Evolutionary conservation across 2,888 invertebrate species (phyloP).

Genomic region (Tenthredo distinguenda): DNA sequence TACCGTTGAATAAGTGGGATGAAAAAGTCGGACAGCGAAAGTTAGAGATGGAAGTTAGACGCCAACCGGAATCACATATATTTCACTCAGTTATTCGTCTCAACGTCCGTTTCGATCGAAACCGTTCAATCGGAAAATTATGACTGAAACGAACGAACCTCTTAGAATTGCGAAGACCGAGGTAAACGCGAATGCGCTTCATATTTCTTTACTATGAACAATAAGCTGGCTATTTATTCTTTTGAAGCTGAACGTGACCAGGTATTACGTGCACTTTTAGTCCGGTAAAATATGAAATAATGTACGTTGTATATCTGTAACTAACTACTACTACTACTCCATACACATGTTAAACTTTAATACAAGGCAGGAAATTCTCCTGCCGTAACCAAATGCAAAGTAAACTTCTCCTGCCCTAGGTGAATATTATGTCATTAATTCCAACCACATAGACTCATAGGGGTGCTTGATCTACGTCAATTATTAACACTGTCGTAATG

Average conservation of each 20-base stretch:
- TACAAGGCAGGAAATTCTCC: slow-evolving; percentile 6
- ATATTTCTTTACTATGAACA: background rate
- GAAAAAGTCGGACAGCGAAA: slow-evolving; percentile 6
- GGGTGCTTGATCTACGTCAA: background rate
- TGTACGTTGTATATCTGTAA: background rate
- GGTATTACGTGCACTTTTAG: background rate
- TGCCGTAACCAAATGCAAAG: slow-evolving; percentile 28
- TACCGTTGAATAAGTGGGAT: slow-evolving; percentile 3
- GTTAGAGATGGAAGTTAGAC: background rate
- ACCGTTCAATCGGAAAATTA: background rate
- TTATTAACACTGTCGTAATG: background rate
- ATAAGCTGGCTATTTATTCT: background rate
- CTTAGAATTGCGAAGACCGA: background rate
- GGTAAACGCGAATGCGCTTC: background rate
- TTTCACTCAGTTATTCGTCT: background rate
- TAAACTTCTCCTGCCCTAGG: slow-evolving; percentile 19
- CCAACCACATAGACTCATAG: background rate
- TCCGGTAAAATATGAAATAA: background rate
- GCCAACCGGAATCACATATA: background rate
- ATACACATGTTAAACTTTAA: slow-evolving; percentile 6
- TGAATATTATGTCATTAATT: slow-evolving; percentile 13
- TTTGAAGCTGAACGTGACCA: background rate
- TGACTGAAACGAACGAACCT: background rate
- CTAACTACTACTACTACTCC: background rate
- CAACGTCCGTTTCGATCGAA: background rate